Base-by-base conservation (phyloP, 2,797 vertebrate genomes). In the Megaceryle alcyon region DNA sequence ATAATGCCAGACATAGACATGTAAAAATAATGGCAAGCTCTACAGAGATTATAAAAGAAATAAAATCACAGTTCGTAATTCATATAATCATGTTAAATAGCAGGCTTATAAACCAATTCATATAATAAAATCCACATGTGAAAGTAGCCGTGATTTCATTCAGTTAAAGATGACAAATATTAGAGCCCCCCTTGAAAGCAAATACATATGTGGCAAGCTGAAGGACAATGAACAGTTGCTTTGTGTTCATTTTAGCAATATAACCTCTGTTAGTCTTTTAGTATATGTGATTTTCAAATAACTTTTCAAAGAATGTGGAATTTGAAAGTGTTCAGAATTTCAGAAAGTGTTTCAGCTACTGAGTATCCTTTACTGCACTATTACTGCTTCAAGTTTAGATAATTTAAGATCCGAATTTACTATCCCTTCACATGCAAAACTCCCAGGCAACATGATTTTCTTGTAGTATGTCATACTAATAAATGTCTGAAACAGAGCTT, bases 21-120 rank as follows among this genome's bases (percentile, higher is more conserved):
- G 97, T 98, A 98, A 98, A 98, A 97, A 93, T 97, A 97, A 98
- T 95, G 93, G 97, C 97, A 98, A 98, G 68, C 95, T 97, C 97
- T 98, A 98, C 97, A 98, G 97, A 98, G 98, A 98, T 98, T 98
- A 98, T 98, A 97, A 97, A 98, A 96, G 94, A 97, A 98, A 98
- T 98, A 98, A 98, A 98, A 97, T 98, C 97, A 97, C 98, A 98
- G 98, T 98, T 98, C 91, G 75, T 98, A 98, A 98, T 98, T 98
- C 97, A 96, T 97, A 97, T 92, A 95, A 97, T 98, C 97, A 98
- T 97, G 97, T 97, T 97, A 98, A 98, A 98, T 97, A 96, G 95
- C 85, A 96, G 95, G 71, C 94, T 96, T 97, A 97, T 97, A 98
- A 97, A 97, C 82, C 88, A 88, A 97, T 97, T 94, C 91, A 88